Evolutionary conservation across 2,888 invertebrate species (phyloP).

Genomic region (Ptilodon capucinus): DNA sequence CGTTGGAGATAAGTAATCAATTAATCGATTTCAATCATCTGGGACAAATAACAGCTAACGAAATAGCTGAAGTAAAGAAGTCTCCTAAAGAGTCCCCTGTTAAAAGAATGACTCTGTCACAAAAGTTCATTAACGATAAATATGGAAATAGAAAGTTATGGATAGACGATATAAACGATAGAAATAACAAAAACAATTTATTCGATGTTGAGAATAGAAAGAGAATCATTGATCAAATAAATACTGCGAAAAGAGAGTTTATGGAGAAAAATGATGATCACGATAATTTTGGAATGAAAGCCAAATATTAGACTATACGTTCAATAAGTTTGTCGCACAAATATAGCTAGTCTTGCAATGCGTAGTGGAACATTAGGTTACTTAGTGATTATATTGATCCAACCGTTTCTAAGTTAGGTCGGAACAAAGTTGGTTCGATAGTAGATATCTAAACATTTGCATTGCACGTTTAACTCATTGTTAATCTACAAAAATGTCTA

Average conservation of each 20-base stretch:
- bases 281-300: slow-evolving; percentile 49
- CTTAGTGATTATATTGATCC: slow-evolving; percentile 55
- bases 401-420: slow-evolving; percentile 55
- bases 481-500: slow-evolving; percentile 74
- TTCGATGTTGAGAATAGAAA: slow-evolving; percentile 67
- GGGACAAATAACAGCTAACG: slow-evolving; percentile 69
- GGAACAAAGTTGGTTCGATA: slow-evolving; percentile 60
- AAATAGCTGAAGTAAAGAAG: slow-evolving; percentile 58
- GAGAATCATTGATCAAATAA: slow-evolving; percentile 64
- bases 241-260: slow-evolving; percentile 61
- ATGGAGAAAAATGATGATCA: slow-evolving; percentile 56
- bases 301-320: slow-evolving; percentile 38
- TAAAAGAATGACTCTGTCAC: slow-evolving; percentile 72
- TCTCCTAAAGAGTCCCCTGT: slow-evolving; percentile 63
- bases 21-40: slow-evolving; percentile 77
- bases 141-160: slow-evolving; percentile 77
- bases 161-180: slow-evolving; percentile 67
- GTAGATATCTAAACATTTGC: slow-evolving; percentile 24
- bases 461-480: slow-evolving; percentile 7
- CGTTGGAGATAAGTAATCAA: slow-evolving; percentile 55
- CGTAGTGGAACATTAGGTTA: slow-evolving; percentile 59
- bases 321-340: slow-evolving; percentile 29
- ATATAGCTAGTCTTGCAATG: slow-evolving; percentile 56
- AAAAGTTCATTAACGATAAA: slow-evolving; percentile 80
- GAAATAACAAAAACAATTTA: slow-evolving; percentile 53